Base-by-base conservation (phyloP, 2,113 vertebrate genomes). In the Protomyctophum bolini region DNA sequence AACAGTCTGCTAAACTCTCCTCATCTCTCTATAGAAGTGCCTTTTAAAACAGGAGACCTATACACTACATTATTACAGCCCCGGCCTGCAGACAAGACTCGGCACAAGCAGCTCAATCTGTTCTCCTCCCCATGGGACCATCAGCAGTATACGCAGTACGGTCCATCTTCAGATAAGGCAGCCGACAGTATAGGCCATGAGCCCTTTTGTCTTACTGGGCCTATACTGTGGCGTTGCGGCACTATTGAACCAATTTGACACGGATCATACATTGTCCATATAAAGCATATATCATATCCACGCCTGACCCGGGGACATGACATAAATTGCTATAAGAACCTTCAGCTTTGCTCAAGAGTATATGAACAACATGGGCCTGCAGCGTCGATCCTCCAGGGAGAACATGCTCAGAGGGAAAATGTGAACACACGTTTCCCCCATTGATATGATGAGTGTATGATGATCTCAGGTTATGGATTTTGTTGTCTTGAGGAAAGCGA, bases 401-500 rank as follows among this genome's bases (percentile, higher is more conserved):
- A 83, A 69, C 5, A 52, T n/a, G 51, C 68, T 74, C 51, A 57
- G 78, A 83, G 80, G 4, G 33, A 79, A 82, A 73, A 83, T 80
- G 47, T 78, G 85, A 80, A 62, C 11, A 55, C 89, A 86, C 83
- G 86, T 86, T 86, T 68, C 73, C 62, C 64, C 67, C 71, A 72
- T 74, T 55, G 57, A 14, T 82, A 54, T 65, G 66, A 12, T 11
- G 58, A 1, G 6, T 45, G 33, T 12, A 8, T 45, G 68, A 57
- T 67, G 21, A 21, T 87, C 81, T 21, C 77, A 82, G 67, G 73
- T 79, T 79, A 8, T 76, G 74, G 77, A 78, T 81, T 41, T 77
- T 86, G 82, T 86, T 84, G 82, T 88, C 83, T 72, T 69, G 81
- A 86, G 81, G 72, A 58, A 74, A 79, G 77, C 72, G 75, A 58